Base-by-base conservation (phyloP, 2,888 invertebrate genomes). In the Tenthredo mesomela region DNA sequence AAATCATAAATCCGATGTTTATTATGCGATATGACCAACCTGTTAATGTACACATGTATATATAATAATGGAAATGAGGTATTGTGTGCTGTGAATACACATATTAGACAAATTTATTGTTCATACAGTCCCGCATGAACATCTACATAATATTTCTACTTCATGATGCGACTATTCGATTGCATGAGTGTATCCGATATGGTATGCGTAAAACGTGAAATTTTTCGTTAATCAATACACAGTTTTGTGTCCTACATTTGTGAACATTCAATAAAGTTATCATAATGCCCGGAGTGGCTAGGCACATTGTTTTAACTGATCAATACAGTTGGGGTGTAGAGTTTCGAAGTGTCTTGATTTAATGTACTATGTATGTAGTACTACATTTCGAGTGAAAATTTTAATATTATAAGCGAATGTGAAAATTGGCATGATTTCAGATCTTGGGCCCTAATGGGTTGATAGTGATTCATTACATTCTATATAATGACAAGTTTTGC, bases 91-190 rank as follows among this genome's bases (percentile, higher is more conserved):
- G 25, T 61, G 61, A 61, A 21, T 61, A 61, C 1, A 25, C 25
- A 33, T 0, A 50, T 50, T 5, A 54, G 12, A 61, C 21, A 21
- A 61, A 61, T 25, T 61, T 21, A 21, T 9, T 25, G 61, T 61
- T 10, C 21, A 12, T 4, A 61, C 25, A 61, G 4, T 61, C 12
- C 12, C 61, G n/a, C n/a, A 25, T 21, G 3, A 61, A 10, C 25
- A 61, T 21, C 12, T 61, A 61, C 25, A 61, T 61, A 61, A 61
- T 61, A 61, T 61, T 61, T 61, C 61, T 61, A 21, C 25, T 61
- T 25, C 12, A 21, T 12, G 61, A 12, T 61, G 25, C 61, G 21
- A 61, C 61, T 61, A 61, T 25, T 61, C 12, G 61, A 25, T 61
- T 10, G 25, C 25, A 0, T 58, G 5, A 58, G 21, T n/a, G 21